A percentile compares a stretch with the other conserved stretches of the same genome.
Evolutionary conservation across 2,113 vertebrate genomes (phyloP).

Genomic region (Cephalopterus ornatus): DNA sequence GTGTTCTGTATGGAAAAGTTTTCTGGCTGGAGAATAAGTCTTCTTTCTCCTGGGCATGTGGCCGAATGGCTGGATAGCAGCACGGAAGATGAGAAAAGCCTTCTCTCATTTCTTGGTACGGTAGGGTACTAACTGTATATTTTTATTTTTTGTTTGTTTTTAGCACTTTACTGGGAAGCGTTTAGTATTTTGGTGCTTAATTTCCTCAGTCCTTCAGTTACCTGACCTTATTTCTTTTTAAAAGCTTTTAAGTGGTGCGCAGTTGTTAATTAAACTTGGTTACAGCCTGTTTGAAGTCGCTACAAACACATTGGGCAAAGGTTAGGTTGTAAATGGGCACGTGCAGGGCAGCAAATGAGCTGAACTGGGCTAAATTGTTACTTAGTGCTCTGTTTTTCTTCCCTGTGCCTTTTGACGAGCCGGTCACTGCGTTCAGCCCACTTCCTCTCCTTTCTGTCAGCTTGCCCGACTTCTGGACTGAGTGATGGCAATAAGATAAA

Average conservation of each 20-base stretch:
- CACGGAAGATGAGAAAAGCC: slow-evolving; percentile 84
- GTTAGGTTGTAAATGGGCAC: not conserved
- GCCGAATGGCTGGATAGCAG: slow-evolving; percentile 83
- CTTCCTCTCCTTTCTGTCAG: not conserved
- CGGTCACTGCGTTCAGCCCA: not conserved
- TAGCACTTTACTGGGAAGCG: slow-evolving; percentile 46
- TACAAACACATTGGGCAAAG: not conserved
- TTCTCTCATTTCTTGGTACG: slow-evolving; percentile 85
- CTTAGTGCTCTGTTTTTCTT: not conserved
- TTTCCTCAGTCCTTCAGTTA: slow-evolving; percentile 16
- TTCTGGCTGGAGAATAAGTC: slow-evolving; percentile 82
- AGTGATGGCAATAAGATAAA: not conserved
- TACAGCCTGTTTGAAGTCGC: slow-evolving; percentile 9
- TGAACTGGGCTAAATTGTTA: not conserved
- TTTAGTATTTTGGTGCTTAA: slow-evolving; percentile 7
- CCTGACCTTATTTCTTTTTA: not conserved
- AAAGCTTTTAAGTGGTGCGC: not conserved
- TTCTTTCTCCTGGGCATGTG: slow-evolving; percentile 80
- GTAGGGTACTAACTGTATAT: slow-evolving; percentile 62
- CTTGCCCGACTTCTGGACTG: not conserved
- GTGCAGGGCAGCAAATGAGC: not conserved
- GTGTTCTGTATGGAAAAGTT: slow-evolving; percentile 81
- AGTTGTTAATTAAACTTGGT: not conserved
- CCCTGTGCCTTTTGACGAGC: not conserved
- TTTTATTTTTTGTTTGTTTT: not conserved